A percentile compares a stretch with the other conserved stretches of the same genome.
Evolutionary conservation across 2,888 invertebrate genomes (phyloP).

Genomic region (Boloria euphrosyne): DNA sequence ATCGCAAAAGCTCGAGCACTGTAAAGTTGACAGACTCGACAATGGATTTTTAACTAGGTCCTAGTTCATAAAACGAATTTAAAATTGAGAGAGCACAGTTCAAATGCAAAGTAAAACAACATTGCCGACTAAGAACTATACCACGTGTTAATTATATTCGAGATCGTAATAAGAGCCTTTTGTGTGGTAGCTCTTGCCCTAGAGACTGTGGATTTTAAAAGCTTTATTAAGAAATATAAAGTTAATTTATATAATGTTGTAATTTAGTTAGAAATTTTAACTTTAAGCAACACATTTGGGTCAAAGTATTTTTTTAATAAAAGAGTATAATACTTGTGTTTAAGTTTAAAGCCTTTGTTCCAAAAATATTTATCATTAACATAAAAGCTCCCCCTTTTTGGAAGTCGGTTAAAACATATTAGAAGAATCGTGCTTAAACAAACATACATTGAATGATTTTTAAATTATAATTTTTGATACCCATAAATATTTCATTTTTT

Average conservation of each 20-base stretch:
- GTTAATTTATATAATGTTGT: constrained; percentile 2
- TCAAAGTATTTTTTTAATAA: too few species aligned
- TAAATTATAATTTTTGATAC: too few species aligned
- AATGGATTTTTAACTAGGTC: constrained; percentile 1
- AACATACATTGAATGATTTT: too few species aligned
- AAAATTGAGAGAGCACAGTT: constrained; percentile 13
- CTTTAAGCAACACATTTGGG: too few species aligned
- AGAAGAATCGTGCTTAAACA: too few species aligned
- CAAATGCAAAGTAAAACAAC: constrained; percentile 26
- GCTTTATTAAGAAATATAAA: constrained; percentile 3
- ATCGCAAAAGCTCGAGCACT: constrained; percentile 2
- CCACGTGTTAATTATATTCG: constrained; percentile 27
- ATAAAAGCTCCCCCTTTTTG: too few species aligned
- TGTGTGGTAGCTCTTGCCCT: constrained; percentile 15
- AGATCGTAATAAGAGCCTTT: constrained; percentile 28
- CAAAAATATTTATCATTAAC: too few species aligned
- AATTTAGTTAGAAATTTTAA: too few species aligned
- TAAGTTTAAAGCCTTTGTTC: too few species aligned
- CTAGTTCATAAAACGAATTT: constrained; percentile 16
- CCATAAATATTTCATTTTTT: too few species aligned
- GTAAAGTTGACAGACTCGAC: not conserved
- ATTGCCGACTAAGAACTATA: constrained; percentile 15
- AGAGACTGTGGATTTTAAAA: constrained; percentile 8
- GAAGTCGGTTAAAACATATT: too few species aligned
- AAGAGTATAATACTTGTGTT: too few species aligned